Conservation (phyloP, 2,113 vertebrate species). For the Platanista minor region DNA sequence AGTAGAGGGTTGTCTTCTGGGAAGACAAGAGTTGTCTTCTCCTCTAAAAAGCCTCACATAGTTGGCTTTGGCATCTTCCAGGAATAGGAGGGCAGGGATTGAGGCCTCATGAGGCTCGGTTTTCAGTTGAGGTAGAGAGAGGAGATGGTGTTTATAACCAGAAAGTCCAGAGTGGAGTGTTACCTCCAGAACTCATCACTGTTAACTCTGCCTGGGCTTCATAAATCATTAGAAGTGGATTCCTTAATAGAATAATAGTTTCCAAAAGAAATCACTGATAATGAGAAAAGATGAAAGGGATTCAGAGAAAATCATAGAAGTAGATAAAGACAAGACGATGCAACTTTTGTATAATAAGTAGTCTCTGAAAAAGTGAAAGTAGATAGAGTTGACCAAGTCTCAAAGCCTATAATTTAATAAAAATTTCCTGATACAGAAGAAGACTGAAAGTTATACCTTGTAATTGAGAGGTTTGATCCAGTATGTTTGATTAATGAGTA, state of each 20-base stretch:
- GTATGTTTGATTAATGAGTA: neutral
- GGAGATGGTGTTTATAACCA: neutral
- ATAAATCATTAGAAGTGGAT: neutral
- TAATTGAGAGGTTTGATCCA: neutral
- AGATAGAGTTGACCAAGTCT: neutral
- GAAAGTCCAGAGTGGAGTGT: neutral
- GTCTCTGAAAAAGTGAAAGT: neutral
- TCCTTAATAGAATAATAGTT: constrained; percentile 23
- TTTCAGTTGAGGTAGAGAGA: neutral
- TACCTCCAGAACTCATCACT: neutral
- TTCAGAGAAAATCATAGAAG: neutral
- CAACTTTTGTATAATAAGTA: neutral
- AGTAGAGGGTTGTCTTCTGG: neutral
- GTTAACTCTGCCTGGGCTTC: neutral
- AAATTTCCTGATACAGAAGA: neutral
- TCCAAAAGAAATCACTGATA: neutral
- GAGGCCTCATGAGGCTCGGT: neutral
- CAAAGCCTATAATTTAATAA: neutral
- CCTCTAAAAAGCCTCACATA: constrained; percentile 42
- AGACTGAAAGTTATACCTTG: neutral
- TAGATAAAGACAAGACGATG: neutral
- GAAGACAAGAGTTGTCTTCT: constrained; percentile 60
- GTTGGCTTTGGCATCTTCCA: neutral
- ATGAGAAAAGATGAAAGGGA: neutral
- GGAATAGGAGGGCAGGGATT: neutral